These are phyloP conservation scores for Anthopleura sola DNA, from an alignment of 64 coral and sea anemone genomes.

Conservation along the genomic window DNA sequence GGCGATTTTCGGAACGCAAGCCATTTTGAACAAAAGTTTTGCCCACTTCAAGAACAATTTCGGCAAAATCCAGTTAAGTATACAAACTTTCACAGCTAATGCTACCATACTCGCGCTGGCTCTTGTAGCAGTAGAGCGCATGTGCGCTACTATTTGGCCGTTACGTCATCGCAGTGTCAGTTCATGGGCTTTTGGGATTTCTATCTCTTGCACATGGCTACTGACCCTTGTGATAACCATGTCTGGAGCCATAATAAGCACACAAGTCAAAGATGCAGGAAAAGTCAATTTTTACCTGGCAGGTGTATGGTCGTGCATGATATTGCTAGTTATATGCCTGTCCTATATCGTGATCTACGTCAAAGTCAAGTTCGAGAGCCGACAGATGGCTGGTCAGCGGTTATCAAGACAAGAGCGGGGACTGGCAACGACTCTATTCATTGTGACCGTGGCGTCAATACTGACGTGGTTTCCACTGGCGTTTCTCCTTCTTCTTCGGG, in stretches of 20 bases:
- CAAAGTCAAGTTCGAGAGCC: not conserved
- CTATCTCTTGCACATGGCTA: not conserved
- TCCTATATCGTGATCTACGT: not conserved
- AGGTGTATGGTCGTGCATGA: not conserved
- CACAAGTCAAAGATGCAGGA: not conserved
- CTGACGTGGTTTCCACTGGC: conserved; percentile 10
- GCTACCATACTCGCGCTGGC: not conserved
- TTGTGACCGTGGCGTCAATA: conserved; percentile 16
- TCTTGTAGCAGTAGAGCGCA: conserved; percentile 2
- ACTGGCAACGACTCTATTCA: not conserved
- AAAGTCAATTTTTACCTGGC: not conserved
- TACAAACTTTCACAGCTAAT: not conserved
- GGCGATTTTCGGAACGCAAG: not conserved
- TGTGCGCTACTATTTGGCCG: conserved; percentile 8
- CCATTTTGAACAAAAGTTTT: not conserved
- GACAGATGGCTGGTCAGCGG: not conserved
- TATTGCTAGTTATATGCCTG: not conserved
- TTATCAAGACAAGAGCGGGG: not conserved
- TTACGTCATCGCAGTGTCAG: not conserved
- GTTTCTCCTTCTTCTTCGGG: not conserved
- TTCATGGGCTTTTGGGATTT: not conserved
- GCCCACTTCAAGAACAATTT: not conserved
- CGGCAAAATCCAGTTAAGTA: not conserved
- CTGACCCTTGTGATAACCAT: not conserved
- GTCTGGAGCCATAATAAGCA: not conserved